Evolutionary conservation across 2,888 invertebrate genomes (phyloP).

Genomic region (Sthenelais limicola): DNA sequence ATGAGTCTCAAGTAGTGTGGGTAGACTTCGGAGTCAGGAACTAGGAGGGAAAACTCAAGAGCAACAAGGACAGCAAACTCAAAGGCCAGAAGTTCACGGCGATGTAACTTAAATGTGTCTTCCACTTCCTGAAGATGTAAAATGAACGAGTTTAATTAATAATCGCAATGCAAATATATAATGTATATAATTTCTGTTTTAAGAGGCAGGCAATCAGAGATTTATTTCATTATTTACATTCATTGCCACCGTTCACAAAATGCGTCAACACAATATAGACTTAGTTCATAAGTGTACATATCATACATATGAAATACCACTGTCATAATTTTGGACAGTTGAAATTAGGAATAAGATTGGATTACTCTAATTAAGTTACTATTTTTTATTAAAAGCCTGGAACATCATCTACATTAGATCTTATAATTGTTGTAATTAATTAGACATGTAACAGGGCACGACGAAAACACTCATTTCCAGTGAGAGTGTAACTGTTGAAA

Average conservation of each 20-base stretch:
- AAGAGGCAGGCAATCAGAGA: background rate
- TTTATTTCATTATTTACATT: background rate
- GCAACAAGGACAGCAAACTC: conserved; percentile 97
- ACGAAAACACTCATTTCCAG: too few species aligned
- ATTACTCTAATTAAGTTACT: too few species aligned
- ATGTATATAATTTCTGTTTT: background rate
- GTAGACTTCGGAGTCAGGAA: conserved; percentile 91
- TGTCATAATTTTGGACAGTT: too few species aligned
- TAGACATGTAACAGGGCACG: too few species aligned
- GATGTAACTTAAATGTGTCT: conserved; percentile 89
- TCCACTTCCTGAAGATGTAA: conserved; percentile 83
- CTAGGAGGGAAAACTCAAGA: conserved; percentile 92
- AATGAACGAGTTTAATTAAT: background rate
- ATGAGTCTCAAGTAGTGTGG: conserved; percentile 95
- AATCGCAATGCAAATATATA: background rate
- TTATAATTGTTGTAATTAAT: too few species aligned
- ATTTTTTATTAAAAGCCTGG: too few species aligned
- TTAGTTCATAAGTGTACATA: too few species aligned
- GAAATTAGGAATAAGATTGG: too few species aligned
- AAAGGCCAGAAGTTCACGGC: conserved; percentile 89
- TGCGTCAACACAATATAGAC: too few species aligned
- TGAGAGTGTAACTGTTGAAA: too few species aligned
- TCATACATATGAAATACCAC: too few species aligned
- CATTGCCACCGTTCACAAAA: background rate
- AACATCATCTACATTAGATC: too few species aligned